Base-by-base conservation (phyloP, 2,888 invertebrate species). In the Prostheceraeus crozeri region DNA sequence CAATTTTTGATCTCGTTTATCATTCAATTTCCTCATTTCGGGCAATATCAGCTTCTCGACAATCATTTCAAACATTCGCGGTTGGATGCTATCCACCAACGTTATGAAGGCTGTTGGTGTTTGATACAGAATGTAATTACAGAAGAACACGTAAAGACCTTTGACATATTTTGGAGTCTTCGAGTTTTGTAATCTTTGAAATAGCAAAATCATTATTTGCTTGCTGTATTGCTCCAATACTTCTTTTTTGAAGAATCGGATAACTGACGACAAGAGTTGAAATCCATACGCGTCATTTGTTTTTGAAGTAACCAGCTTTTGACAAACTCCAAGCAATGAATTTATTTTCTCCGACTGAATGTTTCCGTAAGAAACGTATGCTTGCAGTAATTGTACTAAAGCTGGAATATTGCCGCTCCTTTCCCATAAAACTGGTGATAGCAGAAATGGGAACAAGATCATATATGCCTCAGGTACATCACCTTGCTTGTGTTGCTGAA, bases 41-140 rank as follows among this genome's bases (percentile, higher is more conserved):
- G 85, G 79, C 19, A 93, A 79, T 59, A 90, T 81, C 8, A 98
- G 82, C 61, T 89, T 85, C 70, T 94, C 90, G 65, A 90, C 74
- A 55, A 98, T 87, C 93, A 94, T 94, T 25, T 84, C 84, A 80
- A 94, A 96, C 86, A 98, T 87, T n/a, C n/a, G n/a, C n/a, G 25
- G 28, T n/a, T 28, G 35, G 14, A 14, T n/a, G 53, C 35, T 19
- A 31, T 3, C 30, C 14, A 19, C 31, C 53, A n/a, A 28, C 30
- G 19, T 33, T 36, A 36, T 16, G 19, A 16, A 36, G 36, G 2
- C 16, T 2, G 4, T 36, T 19, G 36, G 36, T 23, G 2, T 16
- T 23, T n/a, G n/a, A n/a, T n/a, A n/a, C n/a, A n/a, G n/a, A n/a
- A n/a, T n/a, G n/a, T n/a, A n/a, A n/a, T n/a, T n/a, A 23, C 31